Conservation (phyloP, 1,140 invertebrate species). For the Rhyzopertha dominica region DNA sequence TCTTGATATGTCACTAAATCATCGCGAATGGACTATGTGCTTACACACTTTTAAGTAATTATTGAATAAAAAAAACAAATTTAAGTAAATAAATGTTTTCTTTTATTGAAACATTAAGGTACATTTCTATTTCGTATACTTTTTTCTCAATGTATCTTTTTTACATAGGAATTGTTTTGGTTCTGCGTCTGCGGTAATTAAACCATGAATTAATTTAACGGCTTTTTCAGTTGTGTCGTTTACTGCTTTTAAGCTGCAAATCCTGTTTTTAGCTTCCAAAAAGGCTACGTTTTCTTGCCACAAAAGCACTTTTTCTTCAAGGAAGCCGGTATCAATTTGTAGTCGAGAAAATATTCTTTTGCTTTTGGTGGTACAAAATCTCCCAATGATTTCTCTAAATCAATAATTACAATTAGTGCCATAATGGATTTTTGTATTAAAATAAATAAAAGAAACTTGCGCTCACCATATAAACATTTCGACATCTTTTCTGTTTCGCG, state of each 20-base stretch:
- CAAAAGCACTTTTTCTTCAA: slow-evolving; percentile 1
- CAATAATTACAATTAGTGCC: too few species aligned
- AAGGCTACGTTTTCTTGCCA: slow-evolving; percentile 8
- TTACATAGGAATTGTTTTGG: slow-evolving; percentile 35
- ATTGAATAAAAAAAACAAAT: slow-evolving; percentile 3
- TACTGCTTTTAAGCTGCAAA: slow-evolving; percentile 26
- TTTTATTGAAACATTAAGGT: slow-evolving; percentile 6
- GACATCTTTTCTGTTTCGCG: too few species aligned
- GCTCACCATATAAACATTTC: slow-evolving; percentile 9
- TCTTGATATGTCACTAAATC: neutral
- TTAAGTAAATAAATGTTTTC: neutral
- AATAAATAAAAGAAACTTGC: too few species aligned
- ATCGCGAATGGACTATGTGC: too few species aligned
- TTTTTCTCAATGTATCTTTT: slow-evolving; percentile 24
- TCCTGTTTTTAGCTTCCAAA: slow-evolving; percentile 7
- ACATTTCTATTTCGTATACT: neutral
- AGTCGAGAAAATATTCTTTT: slow-evolving; percentile 8
- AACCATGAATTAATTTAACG: slow-evolving; percentile 39
- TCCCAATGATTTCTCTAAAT: neutral
- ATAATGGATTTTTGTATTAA: neutral
- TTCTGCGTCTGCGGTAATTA: slow-evolving; percentile 26
- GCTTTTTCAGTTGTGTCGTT: slow-evolving; percentile 39
- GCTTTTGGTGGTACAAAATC: slow-evolving; percentile 1
- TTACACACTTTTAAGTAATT: too few species aligned
- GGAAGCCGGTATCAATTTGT: slow-evolving; percentile 13